Conservation (phyloP, 2,797 vertebrate species). For the Octomys mimax region DNA sequence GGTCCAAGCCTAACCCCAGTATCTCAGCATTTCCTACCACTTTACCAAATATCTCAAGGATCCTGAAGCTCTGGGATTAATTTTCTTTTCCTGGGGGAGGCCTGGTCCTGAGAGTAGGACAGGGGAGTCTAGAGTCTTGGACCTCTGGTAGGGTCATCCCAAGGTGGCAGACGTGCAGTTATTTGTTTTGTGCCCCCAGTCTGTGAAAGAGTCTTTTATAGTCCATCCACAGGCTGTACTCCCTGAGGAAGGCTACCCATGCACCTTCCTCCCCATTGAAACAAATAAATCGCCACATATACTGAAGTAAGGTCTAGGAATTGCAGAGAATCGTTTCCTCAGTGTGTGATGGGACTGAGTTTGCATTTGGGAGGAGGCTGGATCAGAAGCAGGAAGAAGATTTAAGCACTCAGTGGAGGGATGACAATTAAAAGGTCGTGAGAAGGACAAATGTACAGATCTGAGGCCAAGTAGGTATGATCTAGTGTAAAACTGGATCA, state of each 20-base stretch:
- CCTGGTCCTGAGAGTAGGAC: conserved; percentile 47
- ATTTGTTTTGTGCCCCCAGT: conserved; percentile 90
- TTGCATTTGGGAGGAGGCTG: conserved; percentile 3
- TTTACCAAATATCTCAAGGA: background rate
- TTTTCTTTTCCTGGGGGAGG: conserved; percentile 42
- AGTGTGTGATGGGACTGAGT: background rate
- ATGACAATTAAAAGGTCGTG: background rate
- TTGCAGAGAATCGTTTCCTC: background rate
- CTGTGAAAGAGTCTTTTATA: conserved; percentile 85
- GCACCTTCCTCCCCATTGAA: background rate
- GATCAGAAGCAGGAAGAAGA: background rate
- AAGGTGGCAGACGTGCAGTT: conserved; percentile 86
- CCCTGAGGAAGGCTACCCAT: conserved; percentile 63
- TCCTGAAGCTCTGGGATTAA: conserved; percentile 21
- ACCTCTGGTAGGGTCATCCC: conserved; percentile 70
- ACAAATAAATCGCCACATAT: background rate
- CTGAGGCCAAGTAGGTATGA: background rate
- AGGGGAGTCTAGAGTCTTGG: conserved; percentile 46
- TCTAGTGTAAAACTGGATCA: background rate
- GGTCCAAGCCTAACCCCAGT: background rate
- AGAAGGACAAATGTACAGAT: background rate
- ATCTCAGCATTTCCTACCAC: background rate
- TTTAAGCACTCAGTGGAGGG: background rate
- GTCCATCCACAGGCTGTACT: conserved; percentile 75
- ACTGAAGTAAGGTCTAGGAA: background rate